phyloP scores from a whole-genome alignment of 2,797 vertebrate species.

The Emys orbicularis region DNA sequence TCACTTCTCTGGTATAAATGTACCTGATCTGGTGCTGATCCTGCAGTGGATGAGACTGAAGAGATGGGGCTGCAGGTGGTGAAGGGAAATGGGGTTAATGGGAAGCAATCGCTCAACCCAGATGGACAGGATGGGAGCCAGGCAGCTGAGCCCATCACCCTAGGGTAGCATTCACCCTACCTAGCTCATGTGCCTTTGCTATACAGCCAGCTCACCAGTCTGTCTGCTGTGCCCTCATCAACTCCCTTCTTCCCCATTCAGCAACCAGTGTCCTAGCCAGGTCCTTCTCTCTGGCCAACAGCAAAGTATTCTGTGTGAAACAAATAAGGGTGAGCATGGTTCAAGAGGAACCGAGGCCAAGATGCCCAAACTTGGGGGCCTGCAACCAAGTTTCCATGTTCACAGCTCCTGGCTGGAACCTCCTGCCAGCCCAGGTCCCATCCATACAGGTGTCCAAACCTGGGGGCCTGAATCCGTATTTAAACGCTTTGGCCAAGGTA shows the following conservation, averaged over 20 bases:
- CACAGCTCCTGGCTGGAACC: not conserved
- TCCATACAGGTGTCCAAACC: not conserved
- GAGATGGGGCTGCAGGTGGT: not conserved
- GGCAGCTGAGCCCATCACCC: not conserved
- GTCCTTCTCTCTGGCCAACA: not conserved
- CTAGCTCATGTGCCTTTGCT: not conserved
- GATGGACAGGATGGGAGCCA: not conserved
- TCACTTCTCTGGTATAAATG: not conserved
- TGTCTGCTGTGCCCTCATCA: not conserved
- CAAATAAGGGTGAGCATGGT: not conserved
- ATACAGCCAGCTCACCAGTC: not conserved
- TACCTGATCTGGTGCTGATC: not conserved
- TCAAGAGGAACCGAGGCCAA: not conserved
- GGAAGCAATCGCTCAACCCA: not conserved
- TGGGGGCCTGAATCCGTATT: too few relatives aligned
- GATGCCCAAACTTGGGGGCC: not conserved
- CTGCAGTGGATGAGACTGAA: not conserved
- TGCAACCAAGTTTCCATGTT: not conserved
- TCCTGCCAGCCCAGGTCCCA: not conserved
- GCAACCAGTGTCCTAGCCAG: not conserved
- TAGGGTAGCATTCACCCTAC: too few relatives aligned
- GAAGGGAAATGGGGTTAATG: not conserved
- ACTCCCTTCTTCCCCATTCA: not conserved
- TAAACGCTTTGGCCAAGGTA: not conserved
- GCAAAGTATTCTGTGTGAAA: not conserved